Evolutionary conservation across 2,797 vertebrate genomes (phyloP), one percentile per base, ranked within the genome.

Genomic region (Rhinatrema bivittatum): DNA sequence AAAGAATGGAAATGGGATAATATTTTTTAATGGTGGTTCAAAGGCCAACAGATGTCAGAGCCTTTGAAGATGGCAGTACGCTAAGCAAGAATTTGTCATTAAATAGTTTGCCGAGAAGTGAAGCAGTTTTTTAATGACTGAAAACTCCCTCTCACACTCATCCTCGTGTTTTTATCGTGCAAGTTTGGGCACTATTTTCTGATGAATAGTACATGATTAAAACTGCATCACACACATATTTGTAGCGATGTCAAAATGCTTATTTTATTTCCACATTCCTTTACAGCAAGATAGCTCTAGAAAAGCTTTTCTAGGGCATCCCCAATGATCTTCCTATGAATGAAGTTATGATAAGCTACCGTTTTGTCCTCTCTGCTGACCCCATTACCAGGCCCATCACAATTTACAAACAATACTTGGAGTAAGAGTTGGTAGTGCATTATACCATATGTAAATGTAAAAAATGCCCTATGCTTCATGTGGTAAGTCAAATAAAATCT

Each of bases 21-120:
- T 87, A 89, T 88, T 87, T 84, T 84, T 74, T 87, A 91, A 87
- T 90, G 88, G 87, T 84, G 83, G 84, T 87, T 91, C 82, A 79
- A 86, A 88, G 85, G 85, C 86, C 78, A 77, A 87, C 91, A 94
- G 89, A 94, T 94, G 91, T 91, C 88, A 86, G 68, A 75, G 77
- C 77, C 82, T 84, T 79, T 85, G 87, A 82, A 85, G 81, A 84
- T 80, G 82, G 79, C 79, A 82, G 71, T 82, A 68, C 84, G 66
- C 68, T 65, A 76, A 81, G 79, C 67, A 76, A 78, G 74, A 66
- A 79, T 65, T 69, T 76, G 76, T 78, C 75, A 70, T 84, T 79
- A 87, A 84, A 78, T 73, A 70, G 68, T 70, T 70, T 68, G 73
- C 76, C 72, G 69, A 77, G 79, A 84, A 79, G 78, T 79, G 79